Evolutionary conservation across 2,113 vertebrate species (phyloP), one percentile per base, ranked within the genome.

Genomic region (Sinocyclocheilus rhinocerous): DNA sequence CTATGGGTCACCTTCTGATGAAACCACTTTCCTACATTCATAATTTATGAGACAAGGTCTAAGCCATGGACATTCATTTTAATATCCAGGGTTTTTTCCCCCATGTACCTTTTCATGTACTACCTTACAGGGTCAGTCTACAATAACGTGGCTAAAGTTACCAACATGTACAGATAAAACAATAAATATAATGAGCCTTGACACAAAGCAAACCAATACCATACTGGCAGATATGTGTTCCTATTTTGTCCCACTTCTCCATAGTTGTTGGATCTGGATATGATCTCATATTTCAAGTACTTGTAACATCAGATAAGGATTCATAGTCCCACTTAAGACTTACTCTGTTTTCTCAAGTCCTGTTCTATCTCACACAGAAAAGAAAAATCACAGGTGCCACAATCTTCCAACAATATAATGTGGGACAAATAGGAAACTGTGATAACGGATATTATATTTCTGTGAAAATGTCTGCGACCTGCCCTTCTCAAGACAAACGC

Each of bases 341-440:
- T 57, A 26, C 39, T 76, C 76, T 50, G 55, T 82, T 85, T 83
- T 78, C 59, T 18, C 45, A 29, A 81, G 76, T 79, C 67, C 85
- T 89, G 88, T 72, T 84, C 29, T 89, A 82, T 87, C 80, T 90
- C 87, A 90, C 33, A 29, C 70, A 39, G 65, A 29, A 85, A 76
- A 83, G 77, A 88, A 86, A 86, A 85, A 84, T 89, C 84, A 91
- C 88, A 89, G 89, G 90, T 90, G 81, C 89, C 87, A 87, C 81
- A 87, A 70, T 81, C 52, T 79, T 79, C 75, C 55, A 61, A 57
- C 61, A 57, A 75, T 86, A 76, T 87, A 87, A 87, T 88, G 73
- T 63, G 61, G 84, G 72, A 57, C 52, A 72, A 89, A 84, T 69
- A 77, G 52, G 36, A 83, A 29, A 33, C 72, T 50, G 26, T 83